Evolutionary conservation across 1,140 invertebrate species (phyloP), one percentile per base, ranked within the genome.

Genomic region (Drosophila sp.): DNA sequence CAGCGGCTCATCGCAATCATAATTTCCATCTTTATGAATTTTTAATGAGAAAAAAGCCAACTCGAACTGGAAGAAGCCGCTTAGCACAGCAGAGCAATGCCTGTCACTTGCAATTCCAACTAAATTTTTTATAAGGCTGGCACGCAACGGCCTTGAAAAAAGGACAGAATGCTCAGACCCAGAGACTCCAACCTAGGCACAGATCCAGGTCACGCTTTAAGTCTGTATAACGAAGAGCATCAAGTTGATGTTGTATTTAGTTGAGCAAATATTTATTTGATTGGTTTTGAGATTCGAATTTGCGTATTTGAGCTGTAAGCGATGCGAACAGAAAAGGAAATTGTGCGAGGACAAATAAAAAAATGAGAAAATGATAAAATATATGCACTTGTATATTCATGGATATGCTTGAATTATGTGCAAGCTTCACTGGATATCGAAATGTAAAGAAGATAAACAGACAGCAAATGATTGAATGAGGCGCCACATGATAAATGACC

Each of bases 11-110:
- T 89, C 72, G 80, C 76, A 89, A 89, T 87, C 83, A 89, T 83
- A 89, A 89, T 87, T 89, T 83, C 61, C 79, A 89, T 89, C 72
- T 80, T 89, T 87, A 87, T 87, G 83, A 87, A 87, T 83, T 89
- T 87, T 83, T 89, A 87, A 87, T 87, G 84, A 89, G 84, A 77
- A 76, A 78, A 76, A 34, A 57, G n/a, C 69, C 62, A 40, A 71
- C 61, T 65, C 34, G 51, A 64, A 65, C 51, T 57, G 67, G 61
- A 54, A 63, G 54, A 41, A 51, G 66, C 46, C 18, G 66, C 57
- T 62, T 48, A 70, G 61, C 36, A 46, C 27, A 11, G 29, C 16
- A 32, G 25, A 16, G 56, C 25, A 34, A 58, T 80, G 80, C 59
- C 83, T 89, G 82, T 89, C 83, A 79, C 69, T 76, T 80, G 57